Conservation (phyloP, 2,888 invertebrate species). For the Bombylius major region DNA sequence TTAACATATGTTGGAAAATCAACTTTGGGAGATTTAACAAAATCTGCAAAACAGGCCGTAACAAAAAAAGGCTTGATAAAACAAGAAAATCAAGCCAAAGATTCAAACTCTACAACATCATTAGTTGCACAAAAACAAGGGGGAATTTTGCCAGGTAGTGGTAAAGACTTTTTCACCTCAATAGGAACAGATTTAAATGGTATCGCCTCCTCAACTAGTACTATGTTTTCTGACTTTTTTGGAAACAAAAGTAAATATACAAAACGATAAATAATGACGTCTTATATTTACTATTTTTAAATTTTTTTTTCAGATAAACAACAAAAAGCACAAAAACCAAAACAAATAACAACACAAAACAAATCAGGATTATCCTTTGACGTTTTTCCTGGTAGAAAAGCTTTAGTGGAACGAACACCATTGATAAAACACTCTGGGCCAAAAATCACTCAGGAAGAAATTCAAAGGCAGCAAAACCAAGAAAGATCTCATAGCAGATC, state of each 20-base stretch:
- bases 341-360: conserved; percentile 14
- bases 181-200: conserved; percentile 89
- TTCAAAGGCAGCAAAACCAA: conserved; percentile 53
- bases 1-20: conserved; percentile 82
- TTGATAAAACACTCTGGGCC: conserved; percentile 71
- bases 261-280: neutral
- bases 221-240: conserved; percentile 90
- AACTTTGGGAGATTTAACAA: conserved; percentile 78
- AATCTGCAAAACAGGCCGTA: conserved; percentile 80
- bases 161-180: conserved; percentile 76
- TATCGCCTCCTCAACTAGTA: conserved; percentile 82
- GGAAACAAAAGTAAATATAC: conserved; percentile 52
- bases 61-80: conserved; percentile 74
- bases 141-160: conserved; percentile 45
- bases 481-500: conserved; percentile 63
- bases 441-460: conserved; percentile 50
- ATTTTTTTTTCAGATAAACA: conserved; percentile 10
- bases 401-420: conserved; percentile 78
- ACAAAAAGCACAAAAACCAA: conserved; percentile 24
- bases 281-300: neutral
- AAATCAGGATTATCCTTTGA: conserved; percentile 49
- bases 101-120: conserved; percentile 20
- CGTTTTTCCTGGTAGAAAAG: conserved; percentile 68
- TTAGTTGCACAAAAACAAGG: conserved; percentile 31
- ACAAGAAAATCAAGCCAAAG: conserved; percentile 33